Evolutionary conservation across 2,797 vertebrate genomes (phyloP).

Genomic region (Melanotaenia pygmaea): DNA sequence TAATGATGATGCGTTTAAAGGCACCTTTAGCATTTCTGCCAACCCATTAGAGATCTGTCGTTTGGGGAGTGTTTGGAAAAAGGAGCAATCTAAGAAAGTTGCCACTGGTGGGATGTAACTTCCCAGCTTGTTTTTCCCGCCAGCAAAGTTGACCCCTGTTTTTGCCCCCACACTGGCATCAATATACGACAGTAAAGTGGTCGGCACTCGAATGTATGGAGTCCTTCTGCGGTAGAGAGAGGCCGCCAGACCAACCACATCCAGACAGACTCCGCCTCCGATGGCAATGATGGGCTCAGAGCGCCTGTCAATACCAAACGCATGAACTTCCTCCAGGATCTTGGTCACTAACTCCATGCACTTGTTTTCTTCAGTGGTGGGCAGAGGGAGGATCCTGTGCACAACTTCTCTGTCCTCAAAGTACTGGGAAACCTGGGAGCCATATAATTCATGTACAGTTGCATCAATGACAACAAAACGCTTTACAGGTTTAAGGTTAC

Average conservation of each 20-base stretch:
- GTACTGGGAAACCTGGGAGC: conserved; percentile 75
- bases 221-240: conserved; percentile 84
- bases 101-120: conserved; percentile 81
- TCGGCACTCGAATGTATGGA: conserved; percentile 84
- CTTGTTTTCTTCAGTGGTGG: conserved; percentile 84
- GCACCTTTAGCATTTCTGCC: conserved; percentile 86
- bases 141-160: conserved; percentile 84
- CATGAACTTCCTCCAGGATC: conserved; percentile 82
- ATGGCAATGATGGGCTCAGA: conserved; percentile 83
- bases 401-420: conserved; percentile 73
- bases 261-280: conserved; percentile 84
- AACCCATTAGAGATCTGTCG: conserved; percentile 84
- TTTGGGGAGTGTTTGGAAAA: conserved; percentile 79
- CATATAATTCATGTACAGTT: conserved; percentile 79
- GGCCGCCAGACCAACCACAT: conserved; percentile 82
- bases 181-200: conserved; percentile 82
- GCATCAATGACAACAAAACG: conserved; percentile 84
- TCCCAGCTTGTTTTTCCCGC: conserved; percentile 86
- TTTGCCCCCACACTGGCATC: conserved; percentile 85
- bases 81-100: conserved; percentile 81
- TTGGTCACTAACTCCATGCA: conserved; percentile 80
- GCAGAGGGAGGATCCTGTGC: conserved; percentile 80
- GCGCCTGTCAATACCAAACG: conserved; percentile 79
- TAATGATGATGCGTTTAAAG: conserved; percentile 7
- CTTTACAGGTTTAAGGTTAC: conserved; percentile 57